Percentiles rank a stretch among this genome's conserved stretches.
Evolutionary conservation across 1,140 invertebrate species (phyloP).

Genomic region (Dolichoris vasculosae): DNA sequence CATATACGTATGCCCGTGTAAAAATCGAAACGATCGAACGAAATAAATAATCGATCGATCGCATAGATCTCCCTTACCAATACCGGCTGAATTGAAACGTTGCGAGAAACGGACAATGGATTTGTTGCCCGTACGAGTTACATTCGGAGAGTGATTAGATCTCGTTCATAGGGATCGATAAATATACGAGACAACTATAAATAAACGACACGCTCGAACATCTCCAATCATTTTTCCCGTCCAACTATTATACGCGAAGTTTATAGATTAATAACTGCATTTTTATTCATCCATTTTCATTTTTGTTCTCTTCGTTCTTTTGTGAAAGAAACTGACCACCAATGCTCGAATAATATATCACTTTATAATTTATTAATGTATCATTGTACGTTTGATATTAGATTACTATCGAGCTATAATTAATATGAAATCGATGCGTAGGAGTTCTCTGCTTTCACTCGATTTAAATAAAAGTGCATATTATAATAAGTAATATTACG

Average conservation of each 20-base stretch:
- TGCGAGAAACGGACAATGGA: constrained; percentile 4
- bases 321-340: not conserved
- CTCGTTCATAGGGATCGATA: constrained; percentile 31
- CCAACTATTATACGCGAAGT: not conserved
- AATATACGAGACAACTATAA: constrained; percentile 23
- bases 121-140: constrained; percentile 13
- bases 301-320: not conserved
- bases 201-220: constrained; percentile 4
- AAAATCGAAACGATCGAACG: constrained; percentile 22
- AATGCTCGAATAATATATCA: not conserved
- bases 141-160: constrained; percentile 26
- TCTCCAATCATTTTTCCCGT: constrained; percentile 30
- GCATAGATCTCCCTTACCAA: not conserved
- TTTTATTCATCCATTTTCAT: not conserved
- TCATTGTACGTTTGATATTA: not conserved
- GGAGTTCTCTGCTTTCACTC: not conserved
- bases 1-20: not conserved
- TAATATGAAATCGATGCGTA: not conserved
- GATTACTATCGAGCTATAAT: not conserved
- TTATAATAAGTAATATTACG: too few relatives aligned
- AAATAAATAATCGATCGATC: constrained; percentile 29
- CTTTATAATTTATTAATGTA: not conserved
- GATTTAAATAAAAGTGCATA: not conserved
- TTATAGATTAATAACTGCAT: not conserved
- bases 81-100: constrained; percentile 19